Evolutionary conservation across 2,888 invertebrate species (phyloP).

Genomic region (Ypsolopha sequella): DNA sequence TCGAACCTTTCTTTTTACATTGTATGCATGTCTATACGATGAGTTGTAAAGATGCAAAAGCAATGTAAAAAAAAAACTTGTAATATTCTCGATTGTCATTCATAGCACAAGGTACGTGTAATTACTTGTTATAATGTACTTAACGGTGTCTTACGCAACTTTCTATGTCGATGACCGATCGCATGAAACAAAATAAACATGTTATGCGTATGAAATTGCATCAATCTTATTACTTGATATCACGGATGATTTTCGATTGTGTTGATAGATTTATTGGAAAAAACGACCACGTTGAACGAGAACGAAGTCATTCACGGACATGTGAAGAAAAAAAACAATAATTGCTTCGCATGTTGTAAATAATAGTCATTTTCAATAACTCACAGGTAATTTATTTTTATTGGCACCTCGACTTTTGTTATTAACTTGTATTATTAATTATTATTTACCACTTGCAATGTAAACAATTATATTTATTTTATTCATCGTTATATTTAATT

Average conservation of each 20-base stretch:
- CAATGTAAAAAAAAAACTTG: too few species aligned
- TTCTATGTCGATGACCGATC: conserved; percentile 3
- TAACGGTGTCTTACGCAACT: conserved; percentile 7
- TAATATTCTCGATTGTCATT: too few species aligned
- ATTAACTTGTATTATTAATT: too few species aligned
- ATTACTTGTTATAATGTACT: not conserved
- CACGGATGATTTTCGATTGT: not conserved
- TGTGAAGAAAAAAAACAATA: not conserved
- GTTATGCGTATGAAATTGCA: not conserved
- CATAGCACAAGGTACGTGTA: too few species aligned
- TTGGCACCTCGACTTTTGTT: not conserved
- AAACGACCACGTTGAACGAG: not conserved
- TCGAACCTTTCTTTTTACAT: too few species aligned
- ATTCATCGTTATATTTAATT: too few species aligned
- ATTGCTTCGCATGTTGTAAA: not conserved
- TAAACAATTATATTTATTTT: too few species aligned
- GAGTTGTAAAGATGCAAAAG: too few species aligned
- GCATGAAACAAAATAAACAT: not conserved
- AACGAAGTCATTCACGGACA: not conserved
- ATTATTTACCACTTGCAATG: too few species aligned
- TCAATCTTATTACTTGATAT: not conserved
- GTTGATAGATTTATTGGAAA: not conserved
- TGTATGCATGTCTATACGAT: too few species aligned
- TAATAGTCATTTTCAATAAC: not conserved
- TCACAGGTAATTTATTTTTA: not conserved